A percentile compares a stretch with the other conserved stretches of the same genome.
Conservation (phyloP, 2,797 vertebrate species). For the Neoniphon sammara region DNA sequence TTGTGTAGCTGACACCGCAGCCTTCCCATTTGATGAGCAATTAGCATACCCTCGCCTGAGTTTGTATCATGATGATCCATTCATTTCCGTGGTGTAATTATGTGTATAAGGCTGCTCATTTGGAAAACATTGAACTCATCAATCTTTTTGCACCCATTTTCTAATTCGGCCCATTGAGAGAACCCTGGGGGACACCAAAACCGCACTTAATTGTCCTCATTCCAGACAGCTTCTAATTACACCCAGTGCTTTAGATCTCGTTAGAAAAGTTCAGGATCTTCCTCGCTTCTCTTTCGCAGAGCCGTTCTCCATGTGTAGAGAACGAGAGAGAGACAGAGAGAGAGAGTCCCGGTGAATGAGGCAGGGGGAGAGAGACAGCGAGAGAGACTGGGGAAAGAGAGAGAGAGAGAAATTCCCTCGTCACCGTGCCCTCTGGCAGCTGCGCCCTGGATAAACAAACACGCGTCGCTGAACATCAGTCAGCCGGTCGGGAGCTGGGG, state of each 20-base stretch:
- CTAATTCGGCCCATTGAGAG: constrained; percentile 78
- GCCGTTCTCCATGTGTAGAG: constrained; percentile 39
- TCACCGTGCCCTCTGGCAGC: constrained; percentile 78
- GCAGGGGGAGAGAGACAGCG: not conserved
- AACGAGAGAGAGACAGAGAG: not conserved
- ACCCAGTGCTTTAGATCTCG: constrained; percentile 76
- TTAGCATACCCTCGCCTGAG: constrained; percentile 80
- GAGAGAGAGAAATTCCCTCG: constrained; percentile 63
- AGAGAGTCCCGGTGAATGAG: constrained; percentile 22
- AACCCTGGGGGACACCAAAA: constrained; percentile 76
- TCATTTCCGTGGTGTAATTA: constrained; percentile 83
- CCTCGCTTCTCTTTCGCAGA: constrained; percentile 34
- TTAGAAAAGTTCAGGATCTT: constrained; percentile 77
- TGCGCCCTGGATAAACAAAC: constrained; percentile 80
- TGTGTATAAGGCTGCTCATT: constrained; percentile 83
- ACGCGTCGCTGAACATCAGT: constrained; percentile 73
- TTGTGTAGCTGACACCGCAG: constrained; percentile 77
- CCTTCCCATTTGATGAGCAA: constrained; percentile 83
- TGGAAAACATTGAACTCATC: constrained; percentile 85
- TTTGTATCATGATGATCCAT: constrained; percentile 84
- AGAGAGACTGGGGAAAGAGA: not conserved
- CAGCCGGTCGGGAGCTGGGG: constrained; percentile 61
- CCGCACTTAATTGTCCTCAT: constrained; percentile 82
- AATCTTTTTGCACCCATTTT: constrained; percentile 81
- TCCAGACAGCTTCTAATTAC: constrained; percentile 80